Conservation (phyloP, 2,113 vertebrate species). For the Malaclemys terrapin region DNA sequence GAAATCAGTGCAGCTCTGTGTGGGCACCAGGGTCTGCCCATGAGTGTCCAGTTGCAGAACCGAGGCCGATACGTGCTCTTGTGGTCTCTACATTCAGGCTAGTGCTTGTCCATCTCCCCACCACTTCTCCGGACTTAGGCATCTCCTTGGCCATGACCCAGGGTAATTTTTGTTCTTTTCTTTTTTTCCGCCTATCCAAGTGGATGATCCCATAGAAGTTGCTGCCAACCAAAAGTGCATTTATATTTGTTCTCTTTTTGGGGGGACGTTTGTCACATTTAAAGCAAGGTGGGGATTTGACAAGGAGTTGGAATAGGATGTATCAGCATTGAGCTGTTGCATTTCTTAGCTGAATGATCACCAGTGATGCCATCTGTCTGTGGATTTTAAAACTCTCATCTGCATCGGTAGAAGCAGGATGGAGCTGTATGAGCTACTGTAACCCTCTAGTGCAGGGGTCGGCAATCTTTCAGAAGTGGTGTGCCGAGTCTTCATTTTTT, state of each 20-base stretch:
- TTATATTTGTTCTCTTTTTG: too few relatives aligned
- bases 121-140: neutral
- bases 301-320: too few relatives aligned
- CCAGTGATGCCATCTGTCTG: neutral
- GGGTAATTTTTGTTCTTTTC: neutral
- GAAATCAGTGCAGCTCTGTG: neutral
- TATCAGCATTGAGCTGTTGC: too few relatives aligned
- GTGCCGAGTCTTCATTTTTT: too few relatives aligned
- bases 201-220: too few relatives aligned
- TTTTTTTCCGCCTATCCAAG: neutral
- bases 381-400: neutral
- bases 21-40: neutral
- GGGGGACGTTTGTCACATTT: too few relatives aligned
- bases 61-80: neutral
- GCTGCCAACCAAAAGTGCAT: too few relatives aligned
- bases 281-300: too few relatives aligned
- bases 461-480: too few relatives aligned
- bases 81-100: neutral
- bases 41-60: neutral
- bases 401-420: neutral
- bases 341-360: neutral
- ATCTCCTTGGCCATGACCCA: neutral
- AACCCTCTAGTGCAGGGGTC: too few relatives aligned
- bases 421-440: neutral
- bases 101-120: neutral